phyloP scores from a whole-genome alignment of 2,113 vertebrate genomes.

The Gadus macrocephalus region DNA sequence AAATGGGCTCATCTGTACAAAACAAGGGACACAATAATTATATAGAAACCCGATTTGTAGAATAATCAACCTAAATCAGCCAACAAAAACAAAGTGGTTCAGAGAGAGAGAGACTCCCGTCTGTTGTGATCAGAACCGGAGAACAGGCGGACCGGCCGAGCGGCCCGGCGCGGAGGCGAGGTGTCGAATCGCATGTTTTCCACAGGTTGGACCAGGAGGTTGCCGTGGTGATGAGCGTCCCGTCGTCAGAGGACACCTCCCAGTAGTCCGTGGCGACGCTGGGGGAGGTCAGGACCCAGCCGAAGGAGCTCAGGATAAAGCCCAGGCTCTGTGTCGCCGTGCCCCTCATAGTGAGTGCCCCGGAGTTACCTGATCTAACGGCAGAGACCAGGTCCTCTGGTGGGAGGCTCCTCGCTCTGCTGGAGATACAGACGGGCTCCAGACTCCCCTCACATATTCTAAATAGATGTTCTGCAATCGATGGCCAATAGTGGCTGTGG shows the following conservation, averaged over 20 bases:
- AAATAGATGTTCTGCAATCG: slow-evolving; percentile 44
- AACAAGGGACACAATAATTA: too few relatives aligned
- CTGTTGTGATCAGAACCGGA: not conserved
- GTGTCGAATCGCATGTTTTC: slow-evolving; percentile 95
- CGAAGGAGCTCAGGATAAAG: slow-evolving; percentile 73
- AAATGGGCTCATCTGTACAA: too few relatives aligned
- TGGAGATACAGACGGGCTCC: slow-evolving; percentile 25
- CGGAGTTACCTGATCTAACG: not conserved
- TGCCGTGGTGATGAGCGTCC: slow-evolving; percentile 92
- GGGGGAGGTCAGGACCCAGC: slow-evolving; percentile 88
- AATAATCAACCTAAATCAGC: too few relatives aligned
- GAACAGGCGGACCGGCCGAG: slow-evolving; percentile 65
- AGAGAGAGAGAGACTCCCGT: not conserved
- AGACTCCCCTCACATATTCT: slow-evolving; percentile 13
- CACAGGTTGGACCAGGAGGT: slow-evolving; percentile 92
- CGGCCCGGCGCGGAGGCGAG: slow-evolving; percentile 87
- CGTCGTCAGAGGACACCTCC: slow-evolving; percentile 90
- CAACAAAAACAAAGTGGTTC: too few relatives aligned
- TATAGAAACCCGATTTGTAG: too few relatives aligned
- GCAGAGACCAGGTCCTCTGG: too few relatives aligned
- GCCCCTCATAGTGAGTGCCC: slow-evolving; percentile 60
- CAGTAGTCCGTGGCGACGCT: slow-evolving; percentile 91
- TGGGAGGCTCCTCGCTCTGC: slow-evolving; percentile 1
- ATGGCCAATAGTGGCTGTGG: slow-evolving; percentile 64
- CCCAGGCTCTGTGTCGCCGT: slow-evolving; percentile 83